Evolutionary conservation across 2,797 vertebrate genomes (phyloP).

Genomic region (Poecile montanus): DNA sequence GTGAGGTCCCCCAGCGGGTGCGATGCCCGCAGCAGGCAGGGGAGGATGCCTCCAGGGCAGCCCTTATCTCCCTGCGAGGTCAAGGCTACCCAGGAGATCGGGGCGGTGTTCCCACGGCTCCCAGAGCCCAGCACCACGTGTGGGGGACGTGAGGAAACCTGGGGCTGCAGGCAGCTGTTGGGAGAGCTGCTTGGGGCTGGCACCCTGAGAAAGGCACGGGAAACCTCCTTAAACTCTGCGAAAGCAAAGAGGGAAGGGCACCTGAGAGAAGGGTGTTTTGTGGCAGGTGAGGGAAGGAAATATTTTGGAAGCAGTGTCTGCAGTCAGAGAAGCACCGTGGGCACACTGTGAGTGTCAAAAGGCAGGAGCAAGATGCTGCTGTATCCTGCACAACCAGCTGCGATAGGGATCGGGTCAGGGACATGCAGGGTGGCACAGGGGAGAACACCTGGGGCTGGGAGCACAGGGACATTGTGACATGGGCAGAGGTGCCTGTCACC

Average conservation of each 20-base stretch:
- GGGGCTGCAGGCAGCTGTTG: background rate
- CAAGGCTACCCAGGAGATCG: background rate
- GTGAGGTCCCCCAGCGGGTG: background rate
- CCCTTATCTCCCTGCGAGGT: background rate
- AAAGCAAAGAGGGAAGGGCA: background rate
- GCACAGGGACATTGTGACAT: fast-evolving
- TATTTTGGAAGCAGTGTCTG: background rate
- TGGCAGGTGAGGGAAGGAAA: background rate
- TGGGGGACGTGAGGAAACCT: fast-evolving
- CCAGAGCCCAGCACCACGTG: background rate
- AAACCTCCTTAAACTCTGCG: background rate
- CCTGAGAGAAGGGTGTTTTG: background rate
- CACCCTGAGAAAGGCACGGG: background rate
- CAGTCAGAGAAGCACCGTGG: background rate
- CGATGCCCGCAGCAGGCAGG: background rate
- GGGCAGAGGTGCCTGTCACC: background rate
- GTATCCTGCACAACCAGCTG: background rate
- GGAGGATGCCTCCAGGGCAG: background rate
- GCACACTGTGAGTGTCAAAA: background rate
- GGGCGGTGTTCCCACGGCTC: background rate
- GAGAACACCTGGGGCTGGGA: background rate
- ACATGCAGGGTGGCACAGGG: background rate
- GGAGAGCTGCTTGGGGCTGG: background rate
- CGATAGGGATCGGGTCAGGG: background rate
- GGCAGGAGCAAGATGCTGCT: background rate